Base-by-base conservation (phyloP, 2,888 invertebrate genomes). In the Chrysina gloriosa region DNA sequence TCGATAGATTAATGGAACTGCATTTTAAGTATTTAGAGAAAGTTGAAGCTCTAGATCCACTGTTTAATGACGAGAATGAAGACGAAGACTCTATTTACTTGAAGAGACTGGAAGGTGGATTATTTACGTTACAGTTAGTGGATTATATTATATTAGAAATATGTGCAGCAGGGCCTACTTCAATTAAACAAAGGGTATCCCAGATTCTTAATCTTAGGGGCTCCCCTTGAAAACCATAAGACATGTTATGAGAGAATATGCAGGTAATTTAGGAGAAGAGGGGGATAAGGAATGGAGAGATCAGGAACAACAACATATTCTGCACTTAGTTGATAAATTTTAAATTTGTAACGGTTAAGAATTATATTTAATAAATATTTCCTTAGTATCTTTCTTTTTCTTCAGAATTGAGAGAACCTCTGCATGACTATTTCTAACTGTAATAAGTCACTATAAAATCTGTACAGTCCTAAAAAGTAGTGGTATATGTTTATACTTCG, bases 11-110 rank as follows among this genome's bases (percentile, higher is more conserved):
- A 45, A 86, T 99, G 80, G 99, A 99, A 82, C 85, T 99, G 70
- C 98, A 99, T 84, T 95, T 98, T 79, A 97, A 98, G 81, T 99
- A 98, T 83, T 87, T 96, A 81, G 96, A 96, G 76, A 96, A 96
- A 85, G 95, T 98, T 0, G 92, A 96, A 77, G 85, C 89, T 54
- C 89, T 94, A 1, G 96, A 97, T 82, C 89, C 89, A 16, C 88
- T 89, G 75, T 90, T 95, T 77, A 92, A 93, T 75, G 84, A 80
- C 75, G 84, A 79, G 65, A 80, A 81, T 42, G 85, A 86, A 11
- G 85, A 87, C 69, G 93, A 93, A 73, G 96, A 97, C 73, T 92
- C 91, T 68, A 91, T 92, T 77, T 98, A 98, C 81, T 85, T 98
- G 70, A 92, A 92, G 78, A 87, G 97, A 70, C 84, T 99, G 50